phyloP scores from a whole-genome alignment of 2,888 invertebrate genomes.

The Tachystola acroxantha region DNA sequence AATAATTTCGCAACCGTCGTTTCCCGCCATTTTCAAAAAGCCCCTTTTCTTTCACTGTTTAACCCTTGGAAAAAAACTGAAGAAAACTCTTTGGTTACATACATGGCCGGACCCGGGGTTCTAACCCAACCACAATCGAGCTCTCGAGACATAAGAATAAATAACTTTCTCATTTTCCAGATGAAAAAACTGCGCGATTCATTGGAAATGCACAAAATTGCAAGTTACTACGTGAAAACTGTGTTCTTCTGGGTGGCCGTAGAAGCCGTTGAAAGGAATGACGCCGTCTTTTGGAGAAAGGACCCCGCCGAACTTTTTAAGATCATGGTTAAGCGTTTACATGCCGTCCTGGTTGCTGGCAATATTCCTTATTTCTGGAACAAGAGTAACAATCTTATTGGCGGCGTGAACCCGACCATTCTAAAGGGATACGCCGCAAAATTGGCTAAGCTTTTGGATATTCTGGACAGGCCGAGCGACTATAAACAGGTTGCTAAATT shows the following conservation, averaged over 20 bases:
- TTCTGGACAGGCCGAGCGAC: slow-evolving; percentile 29
- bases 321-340: slow-evolving; percentile 56
- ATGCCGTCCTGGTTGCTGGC: slow-evolving; percentile 32
- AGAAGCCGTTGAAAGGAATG: slow-evolving; percentile 35
- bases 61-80: no score
- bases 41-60: no score
- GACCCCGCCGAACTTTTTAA: slow-evolving; percentile 42
- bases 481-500: slow-evolving; percentile 45
- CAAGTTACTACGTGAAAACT: slow-evolving; percentile 78
- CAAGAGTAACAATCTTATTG: slow-evolving; percentile 57
- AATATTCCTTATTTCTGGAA: slow-evolving; percentile 73
- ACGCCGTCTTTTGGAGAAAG: slow-evolving; percentile 26
- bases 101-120: no score
- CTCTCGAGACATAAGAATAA: no score
- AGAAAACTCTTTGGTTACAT: no score
- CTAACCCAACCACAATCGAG: no score
- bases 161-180: no score
- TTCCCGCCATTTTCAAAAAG: no score
- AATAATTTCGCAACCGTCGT: no score
- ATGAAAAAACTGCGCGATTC: slow-evolving; percentile 72
- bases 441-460: slow-evolving; percentile 29
- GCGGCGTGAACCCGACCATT: slow-evolving; percentile 19
- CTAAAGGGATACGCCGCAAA: slow-evolving; percentile 35
- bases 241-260: slow-evolving; percentile 61
- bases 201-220: slow-evolving; percentile 54